Base-by-base conservation (phyloP, 2,113 vertebrate species). In the Amazona vittata region DNA sequence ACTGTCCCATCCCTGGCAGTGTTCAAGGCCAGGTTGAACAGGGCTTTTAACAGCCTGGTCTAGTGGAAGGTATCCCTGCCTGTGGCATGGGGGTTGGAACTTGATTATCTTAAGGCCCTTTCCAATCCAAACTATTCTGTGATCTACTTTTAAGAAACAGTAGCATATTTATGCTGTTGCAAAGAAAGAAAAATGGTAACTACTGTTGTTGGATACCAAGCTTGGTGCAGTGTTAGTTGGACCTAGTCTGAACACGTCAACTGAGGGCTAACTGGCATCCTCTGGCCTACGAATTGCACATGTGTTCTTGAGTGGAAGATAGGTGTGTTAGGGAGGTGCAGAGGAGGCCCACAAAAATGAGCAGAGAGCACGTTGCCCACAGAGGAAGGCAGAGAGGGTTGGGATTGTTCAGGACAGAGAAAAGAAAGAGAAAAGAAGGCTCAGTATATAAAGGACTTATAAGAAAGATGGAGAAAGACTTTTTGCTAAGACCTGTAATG, bases 311-410 rank as follows among this genome's bases (percentile, higher is more conserved):
- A 21, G 18, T 9, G 68, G 18, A 9, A 13, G 31, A 4, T 13
- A 16, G 25, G 14, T 6, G 28, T 69, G 26, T n/a, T 37, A 7
- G 20, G 25, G 9, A 2, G 6, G 4, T 15, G 35, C 35, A 1
- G 49, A 47, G 29, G 10, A 67, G 37, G 11, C 17, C 25, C 5
- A 1, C 0, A 2, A 7, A 26, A 31, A 1, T 3, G 22, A 5
- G 18, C 20, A 14, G 59, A 46, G 47, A 9, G 12, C 6, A 3
- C 39, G 5, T 35, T 1, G 0, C 11, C 28, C 20, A 0, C 3
- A 19, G 18, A 33, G 26, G 31, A 28, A 53, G 43, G 7, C 71
- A 60, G 67, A n/a, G 65, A 14, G 43, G 44, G 14, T 0, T 77
- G 44, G 28, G 13, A 7, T 7, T 53, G 28, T 50, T 46, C 16